Evolutionary conservation across 2,113 vertebrate genomes (phyloP), one percentile per base, ranked within the genome.

Genomic region (Daboia siamensis): DNA sequence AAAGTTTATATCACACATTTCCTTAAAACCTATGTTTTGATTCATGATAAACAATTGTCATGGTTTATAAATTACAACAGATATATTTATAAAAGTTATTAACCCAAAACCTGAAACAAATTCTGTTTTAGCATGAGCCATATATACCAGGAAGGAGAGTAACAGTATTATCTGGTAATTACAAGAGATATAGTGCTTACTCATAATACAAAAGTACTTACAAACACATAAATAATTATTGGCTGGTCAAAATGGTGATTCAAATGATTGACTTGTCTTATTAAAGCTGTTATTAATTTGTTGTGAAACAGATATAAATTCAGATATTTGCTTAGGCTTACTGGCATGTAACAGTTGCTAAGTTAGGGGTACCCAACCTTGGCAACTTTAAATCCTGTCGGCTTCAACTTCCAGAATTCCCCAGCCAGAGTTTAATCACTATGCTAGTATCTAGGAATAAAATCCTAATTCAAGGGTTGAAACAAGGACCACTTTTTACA

Each of bases 1-100:
- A 93, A 52, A 93, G 95, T 96, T 24, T 52, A 86, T 9, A 7
- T 80, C 33, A 44, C 33, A 80, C 33, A 10, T 80, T 80, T 80
- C 21, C 74, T 80, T 80, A 80, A 80, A 80, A 80, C 17, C 44
- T 80, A 80, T 80, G 17, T 44, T 80, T 80, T 80, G 74, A 39
- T 39, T 80, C 39, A 8, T 20, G 33, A 80, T 80, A 80, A 80
- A 80, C 6, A 80, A 80, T 21, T 39, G 33, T 39, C 69, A 80
- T 20, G 7, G 20, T 44, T 80, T 44, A 80, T 80, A 44, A 80
- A 80, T 39, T 10, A 80, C 17, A 21, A 20, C 0, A 7, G 74
- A 80, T 44, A 21, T 21, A 80, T 44, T 39, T 33, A 80, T 44
- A 80, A 20, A 80, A 39, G 33, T 80, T 80, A 80, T 44, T 80